Evolutionary conservation across 2,888 invertebrate species (phyloP).

Genomic region (Leptarthrus brevirostris): DNA sequence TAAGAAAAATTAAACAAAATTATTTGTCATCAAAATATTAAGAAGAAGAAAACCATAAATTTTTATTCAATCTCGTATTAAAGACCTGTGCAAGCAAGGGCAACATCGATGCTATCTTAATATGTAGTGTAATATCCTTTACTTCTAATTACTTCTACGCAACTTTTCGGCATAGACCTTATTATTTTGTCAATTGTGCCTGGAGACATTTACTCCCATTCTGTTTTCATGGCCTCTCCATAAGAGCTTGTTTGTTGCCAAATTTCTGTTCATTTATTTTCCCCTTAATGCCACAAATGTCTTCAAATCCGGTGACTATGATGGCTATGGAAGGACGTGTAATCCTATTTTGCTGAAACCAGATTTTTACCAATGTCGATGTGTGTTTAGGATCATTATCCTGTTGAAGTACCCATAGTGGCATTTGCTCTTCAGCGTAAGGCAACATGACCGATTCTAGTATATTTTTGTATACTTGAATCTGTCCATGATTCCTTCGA

Average conservation of each 20-base stretch:
- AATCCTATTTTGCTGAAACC: slow-evolving; percentile 12
- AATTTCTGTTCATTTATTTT: no score
- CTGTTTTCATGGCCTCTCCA: not conserved
- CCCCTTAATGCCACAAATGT: not conserved
- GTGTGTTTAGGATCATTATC: slow-evolving; percentile 51
- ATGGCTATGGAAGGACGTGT: slow-evolving; percentile 34
- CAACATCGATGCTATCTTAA: not conserved
- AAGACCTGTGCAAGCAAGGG: slow-evolving; percentile 13
- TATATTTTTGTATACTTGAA: slow-evolving; percentile 35
- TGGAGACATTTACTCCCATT: not conserved
- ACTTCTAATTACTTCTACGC: slow-evolving; percentile 17
- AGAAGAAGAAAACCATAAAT: not conserved
- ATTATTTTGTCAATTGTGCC: slow-evolving; percentile 2
- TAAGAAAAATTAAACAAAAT: no score
- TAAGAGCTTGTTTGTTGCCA: no score
- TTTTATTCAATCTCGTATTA: not conserved
- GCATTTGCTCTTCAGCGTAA: slow-evolving; percentile 26
- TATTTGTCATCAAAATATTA: no score
- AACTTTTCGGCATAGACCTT: not conserved
- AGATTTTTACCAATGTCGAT: slow-evolving; percentile 32
- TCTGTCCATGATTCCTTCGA: no score
- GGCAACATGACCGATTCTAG: slow-evolving; percentile 29
- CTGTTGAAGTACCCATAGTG: slow-evolving; percentile 45
- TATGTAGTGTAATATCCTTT: not conserved
- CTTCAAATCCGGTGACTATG: slow-evolving; percentile 42